Percentiles rank a stretch among this genome's conserved stretches.
Evolutionary conservation across 2,888 invertebrate species (phyloP).

Genomic region (Macroteleia sp.): DNA sequence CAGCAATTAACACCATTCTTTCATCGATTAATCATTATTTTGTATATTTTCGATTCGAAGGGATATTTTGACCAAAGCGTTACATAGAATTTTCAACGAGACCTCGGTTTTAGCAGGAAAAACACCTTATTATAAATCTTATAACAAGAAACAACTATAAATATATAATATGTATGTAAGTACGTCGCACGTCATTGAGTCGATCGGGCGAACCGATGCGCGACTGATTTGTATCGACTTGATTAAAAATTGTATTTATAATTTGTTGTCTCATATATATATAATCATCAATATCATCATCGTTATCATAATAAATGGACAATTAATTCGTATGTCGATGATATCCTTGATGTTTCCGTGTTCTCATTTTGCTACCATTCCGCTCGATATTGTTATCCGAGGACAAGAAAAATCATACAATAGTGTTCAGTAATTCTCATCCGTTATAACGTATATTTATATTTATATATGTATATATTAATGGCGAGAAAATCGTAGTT

Average conservation of each 20-base stretch:
- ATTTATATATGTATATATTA: constrained; percentile 37
- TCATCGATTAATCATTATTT: too few relatives aligned
- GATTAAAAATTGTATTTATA: constrained; percentile 63
- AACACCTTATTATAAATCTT: constrained; percentile 70
- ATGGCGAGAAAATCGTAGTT: constrained; percentile 63
- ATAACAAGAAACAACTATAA: constrained; percentile 74
- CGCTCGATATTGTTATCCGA: constrained; percentile 40
- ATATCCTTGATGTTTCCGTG: constrained; percentile 43
- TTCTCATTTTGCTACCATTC: constrained; percentile 16
- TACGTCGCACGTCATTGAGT: constrained; percentile 50
- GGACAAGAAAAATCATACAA: constrained; percentile 69
- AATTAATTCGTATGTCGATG: constrained; percentile 62
- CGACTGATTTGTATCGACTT: constrained; percentile 58
- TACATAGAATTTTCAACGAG: constrained; percentile 73
- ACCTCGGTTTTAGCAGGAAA: constrained; percentile 70
- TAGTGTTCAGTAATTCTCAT: constrained; percentile 55
- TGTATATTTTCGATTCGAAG: too few relatives aligned
- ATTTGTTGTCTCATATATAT: constrained; percentile 65
- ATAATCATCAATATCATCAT: constrained; percentile 59
- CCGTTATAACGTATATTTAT: constrained; percentile 41
- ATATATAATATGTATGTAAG: constrained; percentile 65
- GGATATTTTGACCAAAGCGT: constrained; percentile 47
- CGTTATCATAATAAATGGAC: constrained; percentile 55
- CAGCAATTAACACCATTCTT: too few relatives aligned
- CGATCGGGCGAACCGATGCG: constrained; percentile 36